phyloP scores from a whole-genome alignment of 1,140 invertebrate species.

The Drosophila seguyi region DNA sequence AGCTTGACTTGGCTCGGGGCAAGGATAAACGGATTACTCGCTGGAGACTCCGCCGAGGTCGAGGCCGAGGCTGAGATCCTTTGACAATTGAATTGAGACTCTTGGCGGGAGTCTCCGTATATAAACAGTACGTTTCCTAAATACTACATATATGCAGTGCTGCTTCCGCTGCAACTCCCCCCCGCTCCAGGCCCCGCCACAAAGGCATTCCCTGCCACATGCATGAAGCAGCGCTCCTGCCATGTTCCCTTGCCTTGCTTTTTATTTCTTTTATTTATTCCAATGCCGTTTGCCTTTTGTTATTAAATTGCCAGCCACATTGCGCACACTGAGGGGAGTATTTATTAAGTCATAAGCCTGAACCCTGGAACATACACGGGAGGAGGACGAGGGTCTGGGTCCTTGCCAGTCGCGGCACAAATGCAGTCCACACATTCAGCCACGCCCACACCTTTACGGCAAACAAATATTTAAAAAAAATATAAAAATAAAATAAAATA shows the following conservation, averaged over 20 bases:
- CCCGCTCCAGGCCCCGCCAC: no score
- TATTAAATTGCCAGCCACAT: slow-evolving; percentile 82
- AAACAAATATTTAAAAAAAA: background rate
- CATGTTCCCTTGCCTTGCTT: background rate
- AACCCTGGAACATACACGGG: slow-evolving; percentile 5
- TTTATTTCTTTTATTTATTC: slow-evolving; percentile 8
- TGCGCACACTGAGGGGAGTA: slow-evolving; percentile 72
- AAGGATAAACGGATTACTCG: slow-evolving; percentile 12
- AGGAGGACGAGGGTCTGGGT: background rate
- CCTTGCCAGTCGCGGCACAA: slow-evolving; percentile 13
- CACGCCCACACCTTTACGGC: slow-evolving; percentile 12
- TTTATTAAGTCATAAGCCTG: slow-evolving; percentile 78
- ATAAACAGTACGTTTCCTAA: no score
- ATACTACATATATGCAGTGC: no score
- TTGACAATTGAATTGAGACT: slow-evolving; percentile 17
- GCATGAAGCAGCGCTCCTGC: background rate
- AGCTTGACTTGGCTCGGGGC: background rate
- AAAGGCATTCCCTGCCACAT: slow-evolving; percentile 11
- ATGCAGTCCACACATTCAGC: slow-evolving; percentile 55
- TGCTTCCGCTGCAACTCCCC: no score
- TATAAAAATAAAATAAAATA: slow-evolving; percentile 2
- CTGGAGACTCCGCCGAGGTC: slow-evolving; percentile 1
- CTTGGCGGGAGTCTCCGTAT: background rate
- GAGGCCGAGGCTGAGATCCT: background rate
- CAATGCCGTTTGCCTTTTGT: slow-evolving; percentile 72